Percentiles rank a stretch among this genome's conserved stretches.
Conservation (phyloP, 2,888 invertebrate species). For the Caenorhabditis sinica region DNA sequence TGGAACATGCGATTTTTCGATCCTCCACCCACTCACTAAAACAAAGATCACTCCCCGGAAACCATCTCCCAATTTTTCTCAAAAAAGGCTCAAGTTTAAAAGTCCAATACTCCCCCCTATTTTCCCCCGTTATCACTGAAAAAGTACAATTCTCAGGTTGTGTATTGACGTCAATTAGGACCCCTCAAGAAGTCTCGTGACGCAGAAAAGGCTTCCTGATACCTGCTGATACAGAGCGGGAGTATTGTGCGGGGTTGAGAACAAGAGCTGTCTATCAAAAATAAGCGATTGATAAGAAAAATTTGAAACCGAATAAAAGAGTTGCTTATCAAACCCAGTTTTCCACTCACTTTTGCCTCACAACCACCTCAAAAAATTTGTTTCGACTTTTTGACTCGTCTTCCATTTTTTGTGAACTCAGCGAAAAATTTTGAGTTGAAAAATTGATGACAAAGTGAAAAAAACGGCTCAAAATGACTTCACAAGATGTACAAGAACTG, state of each 20-base stretch:
- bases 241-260: not conserved
- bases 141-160: slow-evolving; percentile 10
- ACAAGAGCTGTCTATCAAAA: slow-evolving; percentile 20
- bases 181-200: slow-evolving; percentile 5
- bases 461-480: not conserved
- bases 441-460: not conserved
- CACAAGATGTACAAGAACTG: slow-evolving; percentile 13
- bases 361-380: not conserved
- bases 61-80: not conserved
- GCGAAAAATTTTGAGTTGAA: slow-evolving; percentile 1
- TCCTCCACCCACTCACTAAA: not conserved
- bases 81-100: slow-evolving; percentile 13
- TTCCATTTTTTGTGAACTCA: not conserved
- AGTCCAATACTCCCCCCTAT: not conserved
- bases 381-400: slow-evolving; percentile 8
- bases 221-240: slow-evolving; percentile 15
- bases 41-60: slow-evolving; percentile 16
- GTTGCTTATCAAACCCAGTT: slow-evolving; percentile 2
- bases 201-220: slow-evolving; percentile 2
- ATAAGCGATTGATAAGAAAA: slow-evolving; percentile 13
- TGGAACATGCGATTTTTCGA: too few relatives aligned
- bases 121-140: slow-evolving; percentile 3
- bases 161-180: slow-evolving; percentile 31
- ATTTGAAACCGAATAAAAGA: too few relatives aligned
- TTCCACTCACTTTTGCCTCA: slow-evolving; percentile 9